Base-by-base conservation (phyloP, 2,888 invertebrate species). In the Andrena camellia region DNA sequence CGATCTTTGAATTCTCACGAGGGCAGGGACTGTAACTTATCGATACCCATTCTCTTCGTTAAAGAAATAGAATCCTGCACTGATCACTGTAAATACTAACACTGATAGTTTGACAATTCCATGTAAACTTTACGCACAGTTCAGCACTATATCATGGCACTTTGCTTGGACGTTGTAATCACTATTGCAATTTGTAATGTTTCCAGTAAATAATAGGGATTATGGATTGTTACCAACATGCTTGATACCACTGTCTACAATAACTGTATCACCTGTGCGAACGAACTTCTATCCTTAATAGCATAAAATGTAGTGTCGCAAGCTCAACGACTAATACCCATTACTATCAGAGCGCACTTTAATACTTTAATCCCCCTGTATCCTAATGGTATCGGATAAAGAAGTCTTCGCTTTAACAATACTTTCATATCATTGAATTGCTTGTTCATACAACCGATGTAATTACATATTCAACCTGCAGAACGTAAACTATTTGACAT, bases 111-210 rank as follows among this genome's bases (percentile, higher is more conserved):
- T 3, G n/a, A 69, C 50, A 64, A 13, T n/a, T 52, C 26, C 31
- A 17, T 63, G 42, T 42, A 78, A 71, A 57, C 29, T n/a, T 67
- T 63, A 42, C 54, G 80, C 80, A 81, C 80, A 48, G 26, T 67
- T 66, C 42, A 48, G 77, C 80, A 77, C 67, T 33, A 42, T 29
- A 33, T 57, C 31, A 35, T 26, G 62, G 26, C 77, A 71, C 80
- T 17, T 57, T 81, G 62, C 62, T 67, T 48, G 13, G 35, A 71
- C 10, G n/a, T 80, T 64, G 10, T 69, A 17, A 35, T 64, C 70
- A 60, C 64, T 26, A 13, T 48, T 70, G 42, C 52, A 42, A 42
- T 42, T 42, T n/a, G 54, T 48, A 63, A 31, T 26, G 17, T 64
- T 20, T 1, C 29, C 50, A 59, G 48, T 73, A 66, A 26, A 10